Conservation (phyloP, 2,888 invertebrate genomes). For the Biston stratarius region DNA sequence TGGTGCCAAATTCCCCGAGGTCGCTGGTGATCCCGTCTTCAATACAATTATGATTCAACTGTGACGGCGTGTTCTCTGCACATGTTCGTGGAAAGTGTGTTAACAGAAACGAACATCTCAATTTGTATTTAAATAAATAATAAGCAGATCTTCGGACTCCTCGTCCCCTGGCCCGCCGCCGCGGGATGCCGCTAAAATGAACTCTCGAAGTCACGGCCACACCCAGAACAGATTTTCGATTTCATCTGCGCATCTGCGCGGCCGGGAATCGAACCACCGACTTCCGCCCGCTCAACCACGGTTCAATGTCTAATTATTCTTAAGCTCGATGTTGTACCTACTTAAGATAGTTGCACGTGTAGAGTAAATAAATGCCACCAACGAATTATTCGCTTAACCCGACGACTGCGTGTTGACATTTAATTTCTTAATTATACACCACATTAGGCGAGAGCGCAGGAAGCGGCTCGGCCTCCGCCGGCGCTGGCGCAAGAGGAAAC, state of each 20-base stretch:
- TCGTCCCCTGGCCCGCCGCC: too few species aligned
- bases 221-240: too few species aligned
- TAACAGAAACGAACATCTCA: not conserved
- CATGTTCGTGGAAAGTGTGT: not conserved
- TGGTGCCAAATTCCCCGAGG: conserved; percentile 65
- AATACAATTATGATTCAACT: conserved; percentile 35
- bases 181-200: too few species aligned
- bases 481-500: conserved; percentile 43
- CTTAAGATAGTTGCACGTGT: not conserved
- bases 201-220: too few species aligned
- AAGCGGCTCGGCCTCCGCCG: conserved; percentile 11
- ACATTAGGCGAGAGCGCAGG: conserved; percentile 12
- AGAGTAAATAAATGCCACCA: not conserved
- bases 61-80: conserved; percentile 14
- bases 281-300: too few species aligned
- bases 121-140: too few species aligned
- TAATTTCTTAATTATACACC: conserved; percentile 22
- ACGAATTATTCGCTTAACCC: conserved; percentile 1
- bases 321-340: not conserved
- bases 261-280: too few species aligned
- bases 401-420: conserved; percentile 5
- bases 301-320: too few species aligned
- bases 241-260: too few species aligned
- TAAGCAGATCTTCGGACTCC: too few species aligned
- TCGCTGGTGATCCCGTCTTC: conserved; percentile 46